Base-by-base conservation (phyloP, 2,888 invertebrate genomes). In the Teleogryllus oceanicus region DNA sequence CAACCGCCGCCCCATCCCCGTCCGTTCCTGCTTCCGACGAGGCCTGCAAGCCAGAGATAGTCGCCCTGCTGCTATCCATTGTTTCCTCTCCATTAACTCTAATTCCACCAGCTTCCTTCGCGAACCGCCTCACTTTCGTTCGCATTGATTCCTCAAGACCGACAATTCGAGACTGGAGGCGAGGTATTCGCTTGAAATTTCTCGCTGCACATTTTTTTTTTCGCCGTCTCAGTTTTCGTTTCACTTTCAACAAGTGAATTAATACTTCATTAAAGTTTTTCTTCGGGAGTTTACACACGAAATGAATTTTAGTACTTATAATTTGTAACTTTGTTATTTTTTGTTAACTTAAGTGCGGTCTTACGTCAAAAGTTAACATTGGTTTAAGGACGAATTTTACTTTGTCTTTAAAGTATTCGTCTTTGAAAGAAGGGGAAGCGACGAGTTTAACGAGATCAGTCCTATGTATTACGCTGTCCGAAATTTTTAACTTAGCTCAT, bases 51-150 rank as follows among this genome's bases (percentile, higher is more conserved):
- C 16, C 62, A 18, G 62, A 13, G 62, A 62, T 62, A 62, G 62
- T 62, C 62, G 62, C 37, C 37, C 37, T 0, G 37, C 37, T 8
- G 37, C 62, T 62, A 62, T 62, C 62, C 62, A 62, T 62, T 62
- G 62, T 62, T 62, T 62, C 62, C n/a, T n/a, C 62, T 62, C 62
- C 62, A 62, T 62, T 62, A 62, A 62, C 62, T 62, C 62, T 62
- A 62, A 62, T 62, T 62, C 62, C 62, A n/a, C 16, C n/a, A 18
- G 62, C 16, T n/a, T 62, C 62, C 62, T 62, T n/a, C 62, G n/a
- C 16, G 62, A n/a, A 3, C 5, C 62, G 13, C 62, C 62, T 62
- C 62, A n/a, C 16, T n/a, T 62, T n/a, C 62, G 37, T 37, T 62
- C n/a, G 16, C 62, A 62, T 62, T 62, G 62, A 62, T 62, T 62